Conservation (phyloP, 1,140 invertebrate species). For the Habropoda laboriosa region DNA sequence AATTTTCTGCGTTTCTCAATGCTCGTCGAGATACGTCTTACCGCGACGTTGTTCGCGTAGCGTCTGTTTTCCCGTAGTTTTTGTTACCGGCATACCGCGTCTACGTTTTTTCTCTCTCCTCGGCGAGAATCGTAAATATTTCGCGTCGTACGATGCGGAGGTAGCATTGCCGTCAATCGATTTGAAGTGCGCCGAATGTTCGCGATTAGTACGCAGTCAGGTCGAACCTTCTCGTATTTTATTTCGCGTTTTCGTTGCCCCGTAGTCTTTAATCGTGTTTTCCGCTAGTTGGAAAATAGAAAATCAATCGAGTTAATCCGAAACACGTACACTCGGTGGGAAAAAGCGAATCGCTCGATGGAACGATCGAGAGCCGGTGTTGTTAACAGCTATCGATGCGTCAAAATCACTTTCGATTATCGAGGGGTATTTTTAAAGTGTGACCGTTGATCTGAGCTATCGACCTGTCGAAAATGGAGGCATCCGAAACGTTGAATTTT, state of each 20-base stretch:
- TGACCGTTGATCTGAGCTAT: neutral
- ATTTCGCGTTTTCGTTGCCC: neutral
- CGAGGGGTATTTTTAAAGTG: neutral
- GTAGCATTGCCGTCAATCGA: slow-evolving; percentile 1
- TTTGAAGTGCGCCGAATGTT: neutral
- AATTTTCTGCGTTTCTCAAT: neutral
- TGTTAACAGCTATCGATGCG: neutral
- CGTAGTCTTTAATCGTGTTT: neutral
- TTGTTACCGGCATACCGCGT: neutral
- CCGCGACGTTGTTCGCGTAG: neutral
- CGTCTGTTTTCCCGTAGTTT: neutral
- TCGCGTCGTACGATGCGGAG: neutral
- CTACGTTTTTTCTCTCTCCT: neutral
- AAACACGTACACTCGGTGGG: neutral
- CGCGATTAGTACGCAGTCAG: neutral
- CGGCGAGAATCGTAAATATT: neutral
- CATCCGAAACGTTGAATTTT: neutral
- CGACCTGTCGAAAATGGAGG: neutral
- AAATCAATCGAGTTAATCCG: neutral
- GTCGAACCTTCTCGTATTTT: neutral
- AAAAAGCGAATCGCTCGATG: neutral
- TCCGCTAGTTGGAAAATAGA: neutral
- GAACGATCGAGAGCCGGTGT: neutral
- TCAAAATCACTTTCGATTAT: slow-evolving; percentile 26
- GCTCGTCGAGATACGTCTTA: neutral